Percentiles rank a stretch among this genome's conserved stretches.
These are phyloP conservation scores for Nephrotoma guestfalica DNA, from an alignment of 2,888 invertebrate species.

Conservation along the genomic window DNA sequence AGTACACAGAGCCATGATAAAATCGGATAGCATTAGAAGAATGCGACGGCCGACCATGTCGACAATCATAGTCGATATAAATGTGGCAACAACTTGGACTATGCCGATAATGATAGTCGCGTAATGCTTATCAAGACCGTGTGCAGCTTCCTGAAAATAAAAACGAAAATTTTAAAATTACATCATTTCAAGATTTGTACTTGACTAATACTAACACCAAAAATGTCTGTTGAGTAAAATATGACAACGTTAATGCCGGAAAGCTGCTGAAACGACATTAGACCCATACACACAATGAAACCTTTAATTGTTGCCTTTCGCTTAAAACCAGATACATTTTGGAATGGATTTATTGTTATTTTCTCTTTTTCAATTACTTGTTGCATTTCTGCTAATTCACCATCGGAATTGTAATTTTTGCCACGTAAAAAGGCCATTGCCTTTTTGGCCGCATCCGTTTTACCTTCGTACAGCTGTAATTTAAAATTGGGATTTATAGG, in stretches of 20 bases:
- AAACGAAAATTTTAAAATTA: not conserved
- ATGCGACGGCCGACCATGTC: constrained; percentile 60
- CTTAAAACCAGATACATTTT: constrained; percentile 40
- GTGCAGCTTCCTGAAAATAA: not conserved
- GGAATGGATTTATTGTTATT: constrained; percentile 36
- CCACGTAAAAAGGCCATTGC: constrained; percentile 65
- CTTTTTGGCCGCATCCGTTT: constrained; percentile 47
- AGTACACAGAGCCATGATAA: constrained; percentile 48
- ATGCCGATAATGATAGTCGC: constrained; percentile 40
- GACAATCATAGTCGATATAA: constrained; percentile 55
- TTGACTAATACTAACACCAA: constrained; percentile 25
- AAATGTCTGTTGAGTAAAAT: constrained; percentile 55
- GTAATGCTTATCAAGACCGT: constrained; percentile 18
- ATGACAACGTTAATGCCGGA: constrained; percentile 63
- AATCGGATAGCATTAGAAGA: constrained; percentile 49
- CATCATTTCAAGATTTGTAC: not conserved
- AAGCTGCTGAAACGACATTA: constrained; percentile 73
- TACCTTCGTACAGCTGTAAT: constrained; percentile 35
- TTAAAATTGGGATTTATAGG: not conserved
- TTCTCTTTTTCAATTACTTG: constrained; percentile 19
- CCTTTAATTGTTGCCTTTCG: constrained; percentile 47
- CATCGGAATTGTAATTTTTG: constrained; percentile 45
- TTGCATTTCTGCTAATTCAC: constrained; percentile 48
- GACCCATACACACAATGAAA: constrained; percentile 46
- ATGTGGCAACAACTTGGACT: constrained; percentile 55